These are phyloP conservation scores for Entelurus aequoreus DNA, from an alignment of 2,113 vertebrate species.

Conservation along the genomic window DNA sequence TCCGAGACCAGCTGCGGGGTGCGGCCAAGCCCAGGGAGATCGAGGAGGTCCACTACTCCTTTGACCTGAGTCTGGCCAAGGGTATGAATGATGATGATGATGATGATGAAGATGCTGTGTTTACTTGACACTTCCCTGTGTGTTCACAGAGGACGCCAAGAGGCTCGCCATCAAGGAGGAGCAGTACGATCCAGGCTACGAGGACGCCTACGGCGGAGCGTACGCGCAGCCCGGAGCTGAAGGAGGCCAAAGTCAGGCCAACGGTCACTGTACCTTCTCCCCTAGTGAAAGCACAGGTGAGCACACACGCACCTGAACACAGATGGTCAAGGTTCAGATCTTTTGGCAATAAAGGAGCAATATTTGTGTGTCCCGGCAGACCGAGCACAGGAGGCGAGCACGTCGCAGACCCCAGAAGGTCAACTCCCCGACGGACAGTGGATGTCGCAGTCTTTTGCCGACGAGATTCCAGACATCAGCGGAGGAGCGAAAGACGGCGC, in stretches of 20 bases:
- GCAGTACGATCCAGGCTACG: conserved; percentile 92
- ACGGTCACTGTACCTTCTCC: conserved; percentile 75
- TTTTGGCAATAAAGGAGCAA: too few species aligned
- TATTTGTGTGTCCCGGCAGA: conserved; percentile 27
- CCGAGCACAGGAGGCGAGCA: conserved; percentile 48
- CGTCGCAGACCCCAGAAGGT: conserved; percentile 39
- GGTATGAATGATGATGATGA: conserved; percentile 63
- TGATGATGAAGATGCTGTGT: not conserved
- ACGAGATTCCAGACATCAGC: conserved; percentile 78
- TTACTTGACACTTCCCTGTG: not conserved
- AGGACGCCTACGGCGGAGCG: conserved; percentile 84
- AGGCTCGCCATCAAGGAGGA: conserved; percentile 95
- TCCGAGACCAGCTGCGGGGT: conserved; percentile 90
- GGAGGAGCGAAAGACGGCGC: conserved; percentile 26
- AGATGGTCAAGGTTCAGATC: too few species aligned
- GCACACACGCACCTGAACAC: not conserved
- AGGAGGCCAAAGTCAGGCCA: conserved; percentile 34
- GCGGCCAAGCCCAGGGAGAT: conserved; percentile 70
- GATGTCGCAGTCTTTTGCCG: conserved; percentile 80
- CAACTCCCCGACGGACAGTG: conserved; percentile 81
- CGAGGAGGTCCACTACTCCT: conserved; percentile 83
- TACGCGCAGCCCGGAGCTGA: conserved; percentile 66
- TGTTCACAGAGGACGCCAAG: conserved; percentile 86
- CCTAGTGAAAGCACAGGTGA: conserved; percentile 74
- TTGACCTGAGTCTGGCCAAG: conserved; percentile 88